These are phyloP conservation scores for Virgularia gustaviana DNA, from an alignment of 92 coral and sea anemone genomes.

Conservation along the genomic window DNA sequence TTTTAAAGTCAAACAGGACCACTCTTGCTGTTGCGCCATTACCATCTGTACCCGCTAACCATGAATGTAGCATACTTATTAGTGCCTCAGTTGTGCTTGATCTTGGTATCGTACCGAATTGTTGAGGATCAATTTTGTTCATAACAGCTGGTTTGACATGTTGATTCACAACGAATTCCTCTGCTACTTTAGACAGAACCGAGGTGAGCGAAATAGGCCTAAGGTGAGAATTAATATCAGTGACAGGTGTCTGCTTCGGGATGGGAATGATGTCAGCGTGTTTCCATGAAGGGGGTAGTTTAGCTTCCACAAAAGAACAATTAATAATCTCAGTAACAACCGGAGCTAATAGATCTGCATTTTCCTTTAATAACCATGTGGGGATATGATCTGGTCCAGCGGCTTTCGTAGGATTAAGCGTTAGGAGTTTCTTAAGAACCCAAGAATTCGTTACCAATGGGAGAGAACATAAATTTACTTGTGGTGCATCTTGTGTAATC, in stretches of 20 bases:
- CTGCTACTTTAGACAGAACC: conserved; percentile 19
- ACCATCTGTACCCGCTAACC: conserved; percentile 7
- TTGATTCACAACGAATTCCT: conserved; percentile 10
- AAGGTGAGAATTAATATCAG: conserved; percentile 18
- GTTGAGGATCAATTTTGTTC: not conserved
- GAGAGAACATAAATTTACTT: not conserved
- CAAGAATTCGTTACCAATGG: not conserved
- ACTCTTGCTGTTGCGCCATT: conserved; percentile 1
- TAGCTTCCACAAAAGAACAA: conserved; percentile 1
- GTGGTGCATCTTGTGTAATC: too few species aligned
- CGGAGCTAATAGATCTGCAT: conserved; percentile 17
- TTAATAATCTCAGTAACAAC: conserved; percentile 11
- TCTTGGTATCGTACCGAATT: conserved; percentile 9
- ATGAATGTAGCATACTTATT: conserved; percentile 12
- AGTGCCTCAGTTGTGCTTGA: conserved; percentile 14
- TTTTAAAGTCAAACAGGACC: conserved; percentile 11
- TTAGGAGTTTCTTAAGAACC: not conserved
- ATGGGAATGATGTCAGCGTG: not conserved
- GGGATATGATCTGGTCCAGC: conserved; percentile 23
- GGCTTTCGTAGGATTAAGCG: conserved; percentile 28
- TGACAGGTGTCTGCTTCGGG: conserved; percentile 16
- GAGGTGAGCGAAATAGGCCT: conserved; percentile 27
- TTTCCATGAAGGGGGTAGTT: not conserved
- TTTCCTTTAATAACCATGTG: conserved; percentile 21
- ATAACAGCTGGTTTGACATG: conserved; percentile 18